phyloP scores from a whole-genome alignment of 1,140 invertebrate species.

The Drosophila cardini region DNA sequence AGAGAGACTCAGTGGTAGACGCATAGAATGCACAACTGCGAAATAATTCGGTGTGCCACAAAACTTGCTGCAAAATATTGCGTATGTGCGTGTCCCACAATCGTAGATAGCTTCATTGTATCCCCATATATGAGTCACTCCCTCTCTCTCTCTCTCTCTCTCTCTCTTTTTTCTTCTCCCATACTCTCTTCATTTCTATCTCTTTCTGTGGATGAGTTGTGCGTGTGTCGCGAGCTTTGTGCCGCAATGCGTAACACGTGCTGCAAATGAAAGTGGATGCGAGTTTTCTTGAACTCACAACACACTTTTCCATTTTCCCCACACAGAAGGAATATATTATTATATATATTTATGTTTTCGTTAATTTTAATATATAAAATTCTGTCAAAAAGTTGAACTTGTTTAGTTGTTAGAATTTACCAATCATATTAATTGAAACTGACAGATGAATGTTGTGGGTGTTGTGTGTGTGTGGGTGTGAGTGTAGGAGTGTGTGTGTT shows the following conservation, averaged over 20 bases:
- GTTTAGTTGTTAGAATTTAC: no score
- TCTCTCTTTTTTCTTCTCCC: neutral
- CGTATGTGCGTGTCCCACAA: slow-evolving; percentile 64
- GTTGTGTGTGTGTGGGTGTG: neutral
- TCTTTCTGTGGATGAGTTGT: neutral
- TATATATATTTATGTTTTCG: neutral
- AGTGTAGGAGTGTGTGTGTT: neutral
- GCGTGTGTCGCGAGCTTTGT: slow-evolving; percentile 29
- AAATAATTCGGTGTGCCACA: slow-evolving; percentile 70
- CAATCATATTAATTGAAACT: slow-evolving; percentile 1
- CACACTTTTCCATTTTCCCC: slow-evolving; percentile 13
- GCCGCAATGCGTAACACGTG: slow-evolving; percentile 63
- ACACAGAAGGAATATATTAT: neutral
- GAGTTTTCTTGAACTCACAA: slow-evolving; percentile 1
- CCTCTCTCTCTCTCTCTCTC: neutral
- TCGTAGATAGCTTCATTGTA: slow-evolving; percentile 21
- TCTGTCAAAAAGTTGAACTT: no score
- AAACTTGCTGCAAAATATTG: slow-evolving; percentile 77
- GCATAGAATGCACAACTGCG: slow-evolving; percentile 54
- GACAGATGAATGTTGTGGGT: neutral
- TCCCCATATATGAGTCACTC: slow-evolving; percentile 8
- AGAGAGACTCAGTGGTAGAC: neutral
- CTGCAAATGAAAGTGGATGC: slow-evolving; percentile 48
- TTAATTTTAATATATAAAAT: neutral
- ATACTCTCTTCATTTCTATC: neutral